Evolutionary conservation across 2,888 invertebrate genomes (phyloP).

Genomic region (Chrysolina oricalcia): DNA sequence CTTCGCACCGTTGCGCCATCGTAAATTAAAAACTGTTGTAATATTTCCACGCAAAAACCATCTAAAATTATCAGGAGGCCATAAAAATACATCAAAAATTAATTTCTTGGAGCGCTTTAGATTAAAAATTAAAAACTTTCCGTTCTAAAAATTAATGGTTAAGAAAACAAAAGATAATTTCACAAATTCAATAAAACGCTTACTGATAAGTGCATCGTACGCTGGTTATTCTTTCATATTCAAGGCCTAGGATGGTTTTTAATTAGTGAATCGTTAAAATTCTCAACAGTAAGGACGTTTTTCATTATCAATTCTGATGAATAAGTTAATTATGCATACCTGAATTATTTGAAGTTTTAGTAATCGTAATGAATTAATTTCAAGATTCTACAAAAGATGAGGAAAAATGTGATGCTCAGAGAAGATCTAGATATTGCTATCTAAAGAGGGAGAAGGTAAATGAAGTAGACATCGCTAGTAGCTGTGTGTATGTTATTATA

Average conservation of each 20-base stretch:
- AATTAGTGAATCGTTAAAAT: conserved; percentile 66
- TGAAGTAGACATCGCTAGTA: too few species aligned
- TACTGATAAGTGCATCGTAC: conserved; percentile 57
- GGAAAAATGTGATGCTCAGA: too few species aligned
- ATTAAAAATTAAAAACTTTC: conserved; percentile 71
- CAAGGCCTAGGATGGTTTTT: conserved; percentile 58
- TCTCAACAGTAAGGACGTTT: conserved; percentile 65
- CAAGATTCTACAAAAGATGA: too few species aligned
- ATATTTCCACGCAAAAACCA: conserved; percentile 56
- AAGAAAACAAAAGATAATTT: conserved; percentile 71
- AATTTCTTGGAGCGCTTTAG: conserved; percentile 67
- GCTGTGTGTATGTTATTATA: too few species aligned
- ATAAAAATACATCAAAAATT: conserved; percentile 68
- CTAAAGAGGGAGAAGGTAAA: too few species aligned
- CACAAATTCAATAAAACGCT: conserved; percentile 69
- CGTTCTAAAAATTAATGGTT: conserved; percentile 70
- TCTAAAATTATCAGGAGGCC: conserved; percentile 61
- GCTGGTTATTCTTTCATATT: conserved; percentile 55
- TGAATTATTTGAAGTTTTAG: too few species aligned
- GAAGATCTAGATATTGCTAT: too few species aligned
- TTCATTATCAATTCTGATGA: conserved; percentile 57
- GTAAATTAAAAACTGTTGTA: conserved; percentile 55
- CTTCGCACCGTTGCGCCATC: conserved; percentile 38
- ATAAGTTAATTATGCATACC: too few species aligned
- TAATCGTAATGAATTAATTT: too few species aligned